Evolutionary conservation across 2,888 invertebrate genomes (phyloP), one percentile per base, ranked within the genome.

Genomic region (Mechanitis mazaeus): DNA sequence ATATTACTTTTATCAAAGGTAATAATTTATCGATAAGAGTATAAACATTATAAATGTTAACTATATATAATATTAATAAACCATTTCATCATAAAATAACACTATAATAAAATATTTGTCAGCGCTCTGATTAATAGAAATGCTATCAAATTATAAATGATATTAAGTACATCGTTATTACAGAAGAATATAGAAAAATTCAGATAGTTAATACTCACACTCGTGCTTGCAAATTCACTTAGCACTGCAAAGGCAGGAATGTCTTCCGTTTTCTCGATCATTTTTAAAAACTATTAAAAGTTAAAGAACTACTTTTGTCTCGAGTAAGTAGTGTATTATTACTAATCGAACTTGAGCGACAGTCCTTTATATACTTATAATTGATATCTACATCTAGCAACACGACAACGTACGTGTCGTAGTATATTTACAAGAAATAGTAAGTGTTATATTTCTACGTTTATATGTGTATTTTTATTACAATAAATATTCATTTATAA

Each of bases 181-280:
- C 66, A 61, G 33, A 56, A 45, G 9, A 46, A 54, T 45, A 58
- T 33, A 54, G 63, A 59, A 35, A 6, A 35, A 35, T 35, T 35
- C 6, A 50, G 31, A 33, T 6, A 31, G 47, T 12, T 50, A 58
- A 58, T 58, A 81, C 89, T 85, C 72, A 90, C 91, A 64, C 82
- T 80, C 42, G 73, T 64, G 53, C 88, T 87, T 55, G 84, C 85
- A 33, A 91, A 79, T 68, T 91, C 91, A 69, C 90, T 88, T 2
- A 91, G 74, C 63, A 91, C 87, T 3, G 84, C 80, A 72, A 88
- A 91, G 65, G 80, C 80, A 1, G 85, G 86, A n/a, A 68, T 54
- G 5, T 50, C 63, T 11, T 28, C 55, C 56, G 71, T 76, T n/a
- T 74, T 80, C 54, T 80, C 80, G 28, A 82, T 75, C 83, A 84